Conservation (phyloP, 2,797 vertebrate species). For the Eospalax fontanierii region DNA sequence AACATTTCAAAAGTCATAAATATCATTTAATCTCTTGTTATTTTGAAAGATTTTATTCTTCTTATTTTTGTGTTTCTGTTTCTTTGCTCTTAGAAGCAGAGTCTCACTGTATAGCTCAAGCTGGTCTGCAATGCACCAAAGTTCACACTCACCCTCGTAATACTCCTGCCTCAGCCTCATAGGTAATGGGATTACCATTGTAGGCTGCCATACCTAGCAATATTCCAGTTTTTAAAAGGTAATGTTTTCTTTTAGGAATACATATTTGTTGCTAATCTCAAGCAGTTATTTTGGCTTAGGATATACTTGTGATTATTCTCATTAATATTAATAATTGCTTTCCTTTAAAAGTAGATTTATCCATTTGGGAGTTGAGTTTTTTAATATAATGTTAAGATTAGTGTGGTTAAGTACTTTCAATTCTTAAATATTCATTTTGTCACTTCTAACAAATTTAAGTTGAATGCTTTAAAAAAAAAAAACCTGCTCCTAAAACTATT, state of each 20-base stretch:
- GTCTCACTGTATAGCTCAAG: not conserved
- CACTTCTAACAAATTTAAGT: conserved; percentile 70
- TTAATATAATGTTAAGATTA: conserved; percentile 78
- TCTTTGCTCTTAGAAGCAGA: not conserved
- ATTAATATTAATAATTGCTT: conserved; percentile 67
- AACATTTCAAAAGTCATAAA: conserved; percentile 36
- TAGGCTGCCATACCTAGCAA: not conserved
- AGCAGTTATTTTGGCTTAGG: conserved; percentile 52
- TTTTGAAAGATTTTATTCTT: conserved; percentile 22
- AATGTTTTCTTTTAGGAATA: conserved; percentile 62
- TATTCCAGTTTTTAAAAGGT: conserved; percentile 30
- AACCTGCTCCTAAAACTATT: conserved; percentile 76
- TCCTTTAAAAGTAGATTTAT: conserved; percentile 60
- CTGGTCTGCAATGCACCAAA: not conserved
- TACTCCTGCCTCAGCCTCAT: not conserved
- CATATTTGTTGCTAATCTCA: conserved; percentile 61
- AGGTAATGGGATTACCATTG: not conserved
- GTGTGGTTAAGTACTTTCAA: conserved; percentile 67
- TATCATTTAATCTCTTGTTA: conserved; percentile 40
- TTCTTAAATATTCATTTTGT: conserved; percentile 78
- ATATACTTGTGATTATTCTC: conserved; percentile 53
- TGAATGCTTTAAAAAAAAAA: conserved; percentile 71
- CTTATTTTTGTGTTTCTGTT: not conserved
- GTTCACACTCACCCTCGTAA: not conserved
- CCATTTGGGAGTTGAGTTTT: conserved; percentile 58